These are phyloP conservation scores for Rhipidura dahli DNA, from an alignment of 2,113 vertebrate genomes.

Conservation along the genomic window DNA sequence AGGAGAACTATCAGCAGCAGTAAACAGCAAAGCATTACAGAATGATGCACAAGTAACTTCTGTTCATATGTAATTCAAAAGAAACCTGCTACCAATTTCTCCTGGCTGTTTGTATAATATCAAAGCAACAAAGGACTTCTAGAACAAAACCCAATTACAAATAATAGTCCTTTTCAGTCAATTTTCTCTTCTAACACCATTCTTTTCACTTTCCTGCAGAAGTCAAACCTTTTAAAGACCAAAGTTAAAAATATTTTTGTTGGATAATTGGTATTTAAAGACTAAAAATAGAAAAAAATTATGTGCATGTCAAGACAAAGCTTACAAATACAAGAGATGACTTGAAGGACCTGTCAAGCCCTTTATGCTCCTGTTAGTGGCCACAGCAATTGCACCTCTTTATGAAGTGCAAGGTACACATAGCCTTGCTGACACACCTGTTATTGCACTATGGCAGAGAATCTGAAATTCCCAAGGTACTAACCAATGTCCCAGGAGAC, in stretches of 20 bases:
- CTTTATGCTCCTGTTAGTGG: accelerated
- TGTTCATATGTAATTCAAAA: not conserved
- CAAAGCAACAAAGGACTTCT: not conserved
- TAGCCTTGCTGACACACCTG: not conserved
- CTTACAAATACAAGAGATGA: not conserved
- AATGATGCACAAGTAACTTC: constrained; percentile 22
- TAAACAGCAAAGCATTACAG: constrained; percentile 52
- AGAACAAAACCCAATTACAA: not conserved
- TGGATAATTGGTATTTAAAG: not conserved
- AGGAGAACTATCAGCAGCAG: constrained; percentile 64
- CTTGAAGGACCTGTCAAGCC: not conserved
- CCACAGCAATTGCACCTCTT: not conserved
- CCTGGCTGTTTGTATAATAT: not conserved
- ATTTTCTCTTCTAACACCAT: not conserved
- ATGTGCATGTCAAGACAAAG: not conserved
- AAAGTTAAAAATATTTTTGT: not conserved
- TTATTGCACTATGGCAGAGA: not conserved
- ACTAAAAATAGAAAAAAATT: not conserved
- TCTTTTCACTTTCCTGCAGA: not conserved
- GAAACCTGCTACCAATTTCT: not conserved
- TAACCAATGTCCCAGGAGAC: not conserved
- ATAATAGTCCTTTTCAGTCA: not conserved
- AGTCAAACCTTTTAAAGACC: not conserved
- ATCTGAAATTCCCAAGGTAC: not conserved
- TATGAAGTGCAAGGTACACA: not conserved